phyloP scores from a whole-genome alignment of 2,888 invertebrate species.

The Prenolepis imparis region DNA sequence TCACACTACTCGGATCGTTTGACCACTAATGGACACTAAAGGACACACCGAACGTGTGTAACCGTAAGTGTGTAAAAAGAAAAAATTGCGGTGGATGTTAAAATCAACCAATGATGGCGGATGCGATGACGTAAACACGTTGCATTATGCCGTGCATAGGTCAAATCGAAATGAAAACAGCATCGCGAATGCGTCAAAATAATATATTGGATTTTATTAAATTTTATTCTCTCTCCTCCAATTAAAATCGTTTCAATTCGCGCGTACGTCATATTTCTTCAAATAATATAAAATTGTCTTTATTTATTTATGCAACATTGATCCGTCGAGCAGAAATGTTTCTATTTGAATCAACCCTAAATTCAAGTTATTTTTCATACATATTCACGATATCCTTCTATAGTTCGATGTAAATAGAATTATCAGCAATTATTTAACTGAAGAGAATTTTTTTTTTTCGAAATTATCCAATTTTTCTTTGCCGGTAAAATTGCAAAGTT shows the following conservation, averaged over 20 bases:
- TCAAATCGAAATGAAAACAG: constrained; percentile 21
- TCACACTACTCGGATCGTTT: not conserved
- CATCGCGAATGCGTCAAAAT: constrained; percentile 15
- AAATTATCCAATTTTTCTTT: not conserved
- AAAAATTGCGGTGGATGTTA: constrained; percentile 3
- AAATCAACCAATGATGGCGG: constrained; percentile 1
- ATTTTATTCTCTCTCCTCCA: not conserved
- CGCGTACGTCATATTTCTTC: not conserved
- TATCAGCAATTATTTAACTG: not conserved
- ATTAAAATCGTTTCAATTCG: not conserved
- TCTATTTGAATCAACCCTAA: not conserved
- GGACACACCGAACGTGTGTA: not conserved
- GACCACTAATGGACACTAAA: constrained; percentile 12
- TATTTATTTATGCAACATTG: not conserved
- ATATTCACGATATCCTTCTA: not conserved
- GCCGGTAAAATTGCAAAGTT: not conserved
- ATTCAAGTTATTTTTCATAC: not conserved
- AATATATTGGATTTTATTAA: constrained; percentile 22
- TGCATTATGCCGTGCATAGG: not conserved
- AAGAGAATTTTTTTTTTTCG: no score
- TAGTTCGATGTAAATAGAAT: not conserved
- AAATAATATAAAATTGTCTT: not conserved
- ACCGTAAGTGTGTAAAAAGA: not conserved
- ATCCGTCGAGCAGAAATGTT: not conserved
- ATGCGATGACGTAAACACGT: not conserved